These are phyloP conservation scores for Drosophila ustulata DNA, from an alignment of 2,888 invertebrate genomes.

Conservation along the genomic window DNA sequence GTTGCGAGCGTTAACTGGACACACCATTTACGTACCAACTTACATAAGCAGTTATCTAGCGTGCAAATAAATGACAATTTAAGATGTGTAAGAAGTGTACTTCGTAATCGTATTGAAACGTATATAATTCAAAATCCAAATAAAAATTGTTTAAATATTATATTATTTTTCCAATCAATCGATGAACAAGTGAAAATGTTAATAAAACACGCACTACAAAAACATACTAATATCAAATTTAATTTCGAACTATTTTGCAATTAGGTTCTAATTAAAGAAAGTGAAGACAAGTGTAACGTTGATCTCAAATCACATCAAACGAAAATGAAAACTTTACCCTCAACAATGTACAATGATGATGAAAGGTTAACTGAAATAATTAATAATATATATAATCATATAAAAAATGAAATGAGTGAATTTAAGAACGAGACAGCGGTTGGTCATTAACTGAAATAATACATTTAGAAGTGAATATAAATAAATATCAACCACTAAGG, in stretches of 20 bases:
- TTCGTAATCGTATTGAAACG: constrained; percentile 5
- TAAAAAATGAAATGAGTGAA: no score
- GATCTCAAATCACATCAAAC: constrained; percentile 15
- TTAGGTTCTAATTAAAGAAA: constrained; percentile 13
- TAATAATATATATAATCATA: constrained; percentile 4
- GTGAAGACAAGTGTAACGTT: constrained; percentile 4
- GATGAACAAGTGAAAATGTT: background rate
- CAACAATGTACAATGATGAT: background rate
- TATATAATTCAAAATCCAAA: constrained; percentile 3
- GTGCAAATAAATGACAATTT: constrained; percentile 9
- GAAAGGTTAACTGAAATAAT: background rate
- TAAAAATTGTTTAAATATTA: background rate
- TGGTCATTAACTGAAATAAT: no score
- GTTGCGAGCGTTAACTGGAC: constrained; percentile 1
- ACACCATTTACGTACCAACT: constrained; percentile 20
- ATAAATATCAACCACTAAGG: no score
- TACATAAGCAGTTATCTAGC: no score
- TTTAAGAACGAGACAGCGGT: no score
- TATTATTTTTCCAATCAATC: background rate
- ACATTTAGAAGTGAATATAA: no score
- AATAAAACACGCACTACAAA: constrained; percentile 3
- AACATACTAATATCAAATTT: constrained; percentile 11
- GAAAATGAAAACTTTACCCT: constrained; percentile 1
- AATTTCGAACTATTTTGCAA: constrained; percentile 21
- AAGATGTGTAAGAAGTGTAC: constrained; percentile 5